phyloP scores from a whole-genome alignment of 2,797 vertebrate species.

The Hozukius guyotensis region DNA sequence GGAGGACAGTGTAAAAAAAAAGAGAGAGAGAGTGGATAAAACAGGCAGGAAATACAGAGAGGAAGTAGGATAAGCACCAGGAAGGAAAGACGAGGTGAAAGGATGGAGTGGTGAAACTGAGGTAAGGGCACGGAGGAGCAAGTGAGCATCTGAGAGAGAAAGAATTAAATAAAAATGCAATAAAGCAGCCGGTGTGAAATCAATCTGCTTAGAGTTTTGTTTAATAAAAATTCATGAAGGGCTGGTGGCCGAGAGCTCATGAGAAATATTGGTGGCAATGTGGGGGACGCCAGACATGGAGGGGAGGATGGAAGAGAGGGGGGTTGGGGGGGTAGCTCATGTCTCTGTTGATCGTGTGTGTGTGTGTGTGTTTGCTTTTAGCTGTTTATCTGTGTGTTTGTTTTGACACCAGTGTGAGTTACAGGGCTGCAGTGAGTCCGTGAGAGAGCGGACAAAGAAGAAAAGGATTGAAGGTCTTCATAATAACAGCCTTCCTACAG shows the following conservation, averaged over 20 bases:
- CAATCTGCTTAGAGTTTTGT: slow-evolving; percentile 99
- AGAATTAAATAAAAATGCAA: slow-evolving; percentile 99
- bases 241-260: slow-evolving; percentile 90
- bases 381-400: slow-evolving; percentile 77
- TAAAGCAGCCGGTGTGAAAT: slow-evolving; percentile 96
- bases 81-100: slow-evolving; percentile 59
- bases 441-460: slow-evolving; percentile 65
- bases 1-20: slow-evolving; percentile 46
- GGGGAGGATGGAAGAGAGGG: slow-evolving; percentile 2
- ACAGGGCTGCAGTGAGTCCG: slow-evolving; percentile 65
- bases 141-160: slow-evolving; percentile 79
- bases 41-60: slow-evolving; percentile 56
- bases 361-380: slow-evolving; percentile 57
- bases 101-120: slow-evolving; percentile 61
- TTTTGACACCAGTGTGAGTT: slow-evolving; percentile 79
- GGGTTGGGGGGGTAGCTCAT: slow-evolving; percentile 34
- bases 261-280: slow-evolving; percentile 89
- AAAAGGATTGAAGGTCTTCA: slow-evolving; percentile 76
- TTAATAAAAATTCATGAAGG: slow-evolving; percentile 99
- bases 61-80: slow-evolving; percentile 53
- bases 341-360: slow-evolving; percentile 62
- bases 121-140: slow-evolving; percentile 67
- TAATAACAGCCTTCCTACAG: slow-evolving; percentile 68
- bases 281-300: slow-evolving; percentile 64
- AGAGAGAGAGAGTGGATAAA: slow-evolving; percentile 48